Percentiles rank a stretch among this genome's conserved stretches.
phyloP scores from a whole-genome alignment of 2,113 vertebrate species.

The Cyphomyrus plagiostoma region DNA sequence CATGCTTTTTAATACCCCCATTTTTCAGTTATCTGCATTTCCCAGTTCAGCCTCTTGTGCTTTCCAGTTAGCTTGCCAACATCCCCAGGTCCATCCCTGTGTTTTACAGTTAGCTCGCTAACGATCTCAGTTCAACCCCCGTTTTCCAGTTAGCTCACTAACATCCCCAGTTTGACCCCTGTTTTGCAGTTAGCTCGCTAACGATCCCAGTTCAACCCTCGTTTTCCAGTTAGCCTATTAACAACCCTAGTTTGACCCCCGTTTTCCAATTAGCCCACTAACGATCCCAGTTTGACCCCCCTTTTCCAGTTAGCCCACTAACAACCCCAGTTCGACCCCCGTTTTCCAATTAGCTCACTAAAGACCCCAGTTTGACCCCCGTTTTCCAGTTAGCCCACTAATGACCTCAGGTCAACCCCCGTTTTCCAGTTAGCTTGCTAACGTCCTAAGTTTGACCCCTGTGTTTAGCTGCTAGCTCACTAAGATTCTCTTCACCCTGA shows the following conservation, averaged over 20 bases:
- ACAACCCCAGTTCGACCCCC: not conserved
- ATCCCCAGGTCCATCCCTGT: not conserved
- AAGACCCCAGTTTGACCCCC: fast-evolving
- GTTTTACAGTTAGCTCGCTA: not conserved
- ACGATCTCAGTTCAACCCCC: not conserved
- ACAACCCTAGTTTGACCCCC: not conserved
- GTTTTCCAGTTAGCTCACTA: not conserved
- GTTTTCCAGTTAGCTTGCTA: not conserved
- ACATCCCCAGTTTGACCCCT: not conserved
- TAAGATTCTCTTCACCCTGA: not conserved
- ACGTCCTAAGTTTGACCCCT: not conserved
- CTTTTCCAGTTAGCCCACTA: not conserved
- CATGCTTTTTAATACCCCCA: not conserved
- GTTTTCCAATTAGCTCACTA: not conserved
- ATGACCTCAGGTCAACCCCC: not conserved
- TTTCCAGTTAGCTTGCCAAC: not conserved
- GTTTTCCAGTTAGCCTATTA: not conserved
- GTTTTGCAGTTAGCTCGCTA: not conserved
- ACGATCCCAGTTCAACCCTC: not conserved
- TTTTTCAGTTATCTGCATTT: not conserved
- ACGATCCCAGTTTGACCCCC: fast-evolving
- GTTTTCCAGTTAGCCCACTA: not conserved
- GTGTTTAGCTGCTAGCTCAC: not conserved
- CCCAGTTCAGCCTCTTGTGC: not conserved
- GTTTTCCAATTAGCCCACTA: not conserved